phyloP scores from a whole-genome alignment of 2,113 vertebrate species.

The Hirundichthys speculiger region DNA sequence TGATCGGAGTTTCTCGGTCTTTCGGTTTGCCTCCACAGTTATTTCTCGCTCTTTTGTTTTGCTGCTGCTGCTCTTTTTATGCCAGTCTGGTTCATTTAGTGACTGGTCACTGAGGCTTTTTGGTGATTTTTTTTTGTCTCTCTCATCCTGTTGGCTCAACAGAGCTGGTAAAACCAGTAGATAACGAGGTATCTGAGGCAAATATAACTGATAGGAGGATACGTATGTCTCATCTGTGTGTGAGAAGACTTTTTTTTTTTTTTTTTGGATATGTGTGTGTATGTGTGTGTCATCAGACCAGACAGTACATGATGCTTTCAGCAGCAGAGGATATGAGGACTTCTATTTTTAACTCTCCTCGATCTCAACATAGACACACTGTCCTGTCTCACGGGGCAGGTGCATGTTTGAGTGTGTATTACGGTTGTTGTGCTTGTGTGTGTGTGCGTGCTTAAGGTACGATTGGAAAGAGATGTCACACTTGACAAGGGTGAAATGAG shows the following conservation, averaged over 20 bases:
- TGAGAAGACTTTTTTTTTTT: not conserved
- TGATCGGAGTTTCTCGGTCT: too few species aligned
- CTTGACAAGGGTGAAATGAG: conserved; percentile 65
- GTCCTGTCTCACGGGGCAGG: conserved; percentile 50
- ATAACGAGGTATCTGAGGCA: conserved; percentile 16
- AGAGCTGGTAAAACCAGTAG: conserved; percentile 21
- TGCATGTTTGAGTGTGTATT: conserved; percentile 39
- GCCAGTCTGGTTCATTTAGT: conserved; percentile 68
- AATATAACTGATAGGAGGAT: conserved; percentile 3
- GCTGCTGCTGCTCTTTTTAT: conserved; percentile 59
- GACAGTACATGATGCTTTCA: conserved; percentile 69
- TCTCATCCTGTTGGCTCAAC: conserved; percentile 45
- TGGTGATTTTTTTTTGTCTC: conserved; percentile 41
- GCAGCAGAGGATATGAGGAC: conserved; percentile 71
- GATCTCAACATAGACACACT: conserved; percentile 58
- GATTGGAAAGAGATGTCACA: conserved; percentile 61
- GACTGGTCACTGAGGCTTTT: conserved; percentile 52
- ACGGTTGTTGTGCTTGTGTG: conserved; percentile 2
- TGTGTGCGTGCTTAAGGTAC: conserved; percentile 41
- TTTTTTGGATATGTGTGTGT: conserved; percentile 6
- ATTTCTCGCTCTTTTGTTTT: conserved; percentile 47
- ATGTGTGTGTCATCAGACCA: conserved; percentile 48
- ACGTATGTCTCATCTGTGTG: conserved; percentile 4
- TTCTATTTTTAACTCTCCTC: conserved; percentile 72
- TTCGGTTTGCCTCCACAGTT: conserved; percentile 39